Conservation (phyloP, 2,113 vertebrate species). For the Macrotus californicus region DNA sequence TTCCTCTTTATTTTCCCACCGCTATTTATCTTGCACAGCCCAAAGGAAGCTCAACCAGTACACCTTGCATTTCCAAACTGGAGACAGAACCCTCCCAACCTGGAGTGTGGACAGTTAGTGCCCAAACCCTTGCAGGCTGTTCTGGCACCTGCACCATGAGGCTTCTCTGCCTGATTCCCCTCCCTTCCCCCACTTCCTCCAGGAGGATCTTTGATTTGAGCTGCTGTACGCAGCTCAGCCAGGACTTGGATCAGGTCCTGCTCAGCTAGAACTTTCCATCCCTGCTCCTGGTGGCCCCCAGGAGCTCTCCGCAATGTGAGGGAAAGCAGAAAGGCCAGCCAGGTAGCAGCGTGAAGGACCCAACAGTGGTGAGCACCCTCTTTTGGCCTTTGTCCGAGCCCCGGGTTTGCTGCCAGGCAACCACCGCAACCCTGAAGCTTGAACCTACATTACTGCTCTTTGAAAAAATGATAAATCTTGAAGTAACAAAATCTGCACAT, state of each 20-base stretch:
- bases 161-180: background rate
- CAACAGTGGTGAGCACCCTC: background rate
- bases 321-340: background rate
- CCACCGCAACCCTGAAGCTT: background rate
- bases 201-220: background rate
- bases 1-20: background rate
- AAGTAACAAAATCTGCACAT: constrained; percentile 24
- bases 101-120: background rate
- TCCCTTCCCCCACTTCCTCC: accelerated
- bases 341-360: background rate
- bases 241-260: background rate
- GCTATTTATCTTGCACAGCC: background rate
- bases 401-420: background rate
- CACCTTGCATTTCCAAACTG: background rate
- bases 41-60: background rate
- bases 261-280: background rate
- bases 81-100: background rate
- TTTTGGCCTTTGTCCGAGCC: background rate
- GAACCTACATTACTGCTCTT: background rate
- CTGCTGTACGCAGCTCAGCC: background rate
- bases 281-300: background rate
- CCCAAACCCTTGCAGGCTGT: background rate
- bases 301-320: background rate
- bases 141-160: accelerated
- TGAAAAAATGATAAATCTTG: background rate